These are phyloP conservation scores for Nyctibius grandis DNA, from an alignment of 2,797 vertebrate species.

Conservation along the genomic window DNA sequence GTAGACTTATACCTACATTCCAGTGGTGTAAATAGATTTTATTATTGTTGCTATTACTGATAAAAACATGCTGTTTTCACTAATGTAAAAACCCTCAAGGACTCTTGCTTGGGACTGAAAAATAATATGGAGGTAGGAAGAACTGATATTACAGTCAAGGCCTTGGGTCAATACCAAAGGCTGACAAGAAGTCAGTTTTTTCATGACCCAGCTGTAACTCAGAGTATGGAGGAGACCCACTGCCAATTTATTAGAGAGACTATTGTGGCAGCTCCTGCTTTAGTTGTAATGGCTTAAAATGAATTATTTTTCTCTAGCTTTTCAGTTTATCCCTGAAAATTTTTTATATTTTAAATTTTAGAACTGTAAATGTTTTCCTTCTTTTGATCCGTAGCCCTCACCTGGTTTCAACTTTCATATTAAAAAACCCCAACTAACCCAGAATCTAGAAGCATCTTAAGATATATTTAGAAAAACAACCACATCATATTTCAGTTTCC, in stretches of 20 bases:
- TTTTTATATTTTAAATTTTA: background rate
- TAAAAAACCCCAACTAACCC: accelerated
- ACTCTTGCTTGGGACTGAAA: background rate
- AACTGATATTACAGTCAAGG: background rate
- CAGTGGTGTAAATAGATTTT: background rate
- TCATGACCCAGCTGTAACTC: background rate
- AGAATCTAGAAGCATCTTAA: background rate
- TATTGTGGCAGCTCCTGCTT: background rate
- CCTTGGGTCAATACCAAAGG: background rate
- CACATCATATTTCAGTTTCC: background rate
- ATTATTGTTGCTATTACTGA: background rate
- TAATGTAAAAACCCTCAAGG: background rate
- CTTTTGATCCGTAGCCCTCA: background rate
- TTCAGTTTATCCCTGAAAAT: background rate
- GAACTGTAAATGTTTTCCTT: background rate
- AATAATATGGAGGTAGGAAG: background rate
- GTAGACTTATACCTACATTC: background rate
- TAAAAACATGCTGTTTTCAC: background rate
- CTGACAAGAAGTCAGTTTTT: background rate
- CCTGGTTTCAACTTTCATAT: background rate
- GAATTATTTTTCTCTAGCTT: background rate
- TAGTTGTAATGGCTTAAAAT: background rate
- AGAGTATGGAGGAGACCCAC: background rate
- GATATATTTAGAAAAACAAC: background rate
- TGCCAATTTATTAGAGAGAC: background rate